phyloP scores from a whole-genome alignment of 2,888 invertebrate species.

The Polyommatus iphigenia region DNA sequence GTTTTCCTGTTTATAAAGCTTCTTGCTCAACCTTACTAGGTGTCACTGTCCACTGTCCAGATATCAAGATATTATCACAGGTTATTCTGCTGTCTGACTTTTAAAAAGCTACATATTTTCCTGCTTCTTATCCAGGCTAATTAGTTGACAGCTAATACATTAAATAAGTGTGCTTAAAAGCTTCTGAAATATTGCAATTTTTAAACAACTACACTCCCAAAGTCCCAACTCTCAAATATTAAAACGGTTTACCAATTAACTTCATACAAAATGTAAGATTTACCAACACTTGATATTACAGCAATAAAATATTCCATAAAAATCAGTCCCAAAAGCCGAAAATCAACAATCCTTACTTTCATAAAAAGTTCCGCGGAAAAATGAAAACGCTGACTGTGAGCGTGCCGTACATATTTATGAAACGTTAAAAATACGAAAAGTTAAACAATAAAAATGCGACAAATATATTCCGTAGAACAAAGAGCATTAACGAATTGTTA shows the following conservation, averaged over 20 bases:
- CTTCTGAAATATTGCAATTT: neutral
- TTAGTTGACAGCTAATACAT: no score
- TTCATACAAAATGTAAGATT: neutral
- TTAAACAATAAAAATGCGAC: conserved; percentile 18
- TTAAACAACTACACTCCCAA: neutral
- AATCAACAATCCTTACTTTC: neutral
- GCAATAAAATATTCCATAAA: neutral
- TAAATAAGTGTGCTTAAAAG: no score
- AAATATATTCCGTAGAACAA: conserved; percentile 13
- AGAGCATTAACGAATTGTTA: conserved; percentile 27
- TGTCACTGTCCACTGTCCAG: no score
- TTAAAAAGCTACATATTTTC: no score
- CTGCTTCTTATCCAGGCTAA: no score
- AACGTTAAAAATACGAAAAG: conserved; percentile 19
- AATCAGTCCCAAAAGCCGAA: neutral
- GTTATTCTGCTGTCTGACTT: no score
- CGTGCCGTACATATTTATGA: conserved; percentile 23
- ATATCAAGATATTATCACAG: no score
- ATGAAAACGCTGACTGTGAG: neutral
- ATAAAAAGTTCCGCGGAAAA: neutral
- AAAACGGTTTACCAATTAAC: neutral
- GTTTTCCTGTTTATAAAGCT: no score
- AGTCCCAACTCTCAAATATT: no score
- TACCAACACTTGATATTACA: neutral
- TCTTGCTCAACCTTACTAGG: no score